Base-by-base conservation (phyloP, 1,140 invertebrate species). In the Mamestra configurata region DNA sequence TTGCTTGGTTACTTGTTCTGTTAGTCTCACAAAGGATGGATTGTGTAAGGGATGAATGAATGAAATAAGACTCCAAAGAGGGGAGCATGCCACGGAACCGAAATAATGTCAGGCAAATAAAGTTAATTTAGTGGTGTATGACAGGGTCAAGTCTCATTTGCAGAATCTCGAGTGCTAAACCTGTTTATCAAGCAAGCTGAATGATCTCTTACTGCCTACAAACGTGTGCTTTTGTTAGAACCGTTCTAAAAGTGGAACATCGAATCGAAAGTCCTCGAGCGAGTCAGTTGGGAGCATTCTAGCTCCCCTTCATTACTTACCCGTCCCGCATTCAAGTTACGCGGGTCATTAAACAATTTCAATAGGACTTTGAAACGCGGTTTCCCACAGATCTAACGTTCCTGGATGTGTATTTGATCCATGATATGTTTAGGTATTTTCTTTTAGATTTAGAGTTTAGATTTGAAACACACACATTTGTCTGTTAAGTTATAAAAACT, bases 311-410 rank as follows among this genome's bases (percentile, higher is more conserved):
- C 70, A 78, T 78, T 75, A 75, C 51, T 75, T 77, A 72, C 35
- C 31, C 75, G 59, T 77, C 82, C 84, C 79, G 81, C 82, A 79
- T 87, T 84, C 76, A 71, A 80, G 82, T 81, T 82, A 77, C 64
- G 75, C 80, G 83, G 83, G 64, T 86, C 86, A 86, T 88, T 88
- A 86, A 86, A 79, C 86, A 88, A 82, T 86, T 81, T 86, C 82
- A 82, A 88, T 85, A 77, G 80, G 59, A 79, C 70, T 71, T 77
- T 68, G 61, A 77, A 77, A 55, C 61, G 27, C 11, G 46, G 43
- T 40, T 51, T 77, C 43, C 18, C 61, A 53, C 61, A 68, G 75
- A 66, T 68, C 27, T 77, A 55, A 53, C 68, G 40, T 64, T 61
- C 0, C 73, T 64, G 24, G 43, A 76, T 76, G 57, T 15, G 55